Percentiles rank a stretch among this genome's conserved stretches.
These are phyloP conservation scores for Metopolophium dirhodum DNA, from an alignment of 1,140 invertebrate genomes.

Conservation along the genomic window DNA sequence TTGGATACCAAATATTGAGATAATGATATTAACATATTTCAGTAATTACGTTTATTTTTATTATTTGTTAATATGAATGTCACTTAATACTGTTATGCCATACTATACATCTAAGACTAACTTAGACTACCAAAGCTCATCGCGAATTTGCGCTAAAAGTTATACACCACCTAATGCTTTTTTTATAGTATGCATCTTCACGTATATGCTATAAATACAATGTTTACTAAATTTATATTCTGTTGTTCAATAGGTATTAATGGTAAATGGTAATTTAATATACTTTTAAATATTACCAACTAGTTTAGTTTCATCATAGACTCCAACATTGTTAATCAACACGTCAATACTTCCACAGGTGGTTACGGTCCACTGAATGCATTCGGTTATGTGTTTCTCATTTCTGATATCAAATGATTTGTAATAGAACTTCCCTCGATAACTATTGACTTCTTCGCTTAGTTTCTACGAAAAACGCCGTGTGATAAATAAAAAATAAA, in stretches of 20 bases:
- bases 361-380: background rate
- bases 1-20: no score
- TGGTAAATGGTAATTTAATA: background rate
- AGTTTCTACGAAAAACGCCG: background rate
- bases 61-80: no score
- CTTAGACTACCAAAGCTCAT: no score
- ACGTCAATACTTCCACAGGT: constrained; percentile 10
- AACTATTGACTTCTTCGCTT: background rate
- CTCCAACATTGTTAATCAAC: constrained; percentile 19
- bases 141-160: no score
- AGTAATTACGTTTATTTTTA: no score
- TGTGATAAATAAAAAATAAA: background rate
- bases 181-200: no score
- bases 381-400: constrained; percentile 23
- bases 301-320: constrained; percentile 11
- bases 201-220: no score
- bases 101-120: no score
- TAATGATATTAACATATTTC: no score
- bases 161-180: no score
- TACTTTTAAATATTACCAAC: background rate
- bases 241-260: background rate
- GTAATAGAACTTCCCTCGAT: background rate
- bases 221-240: no score
- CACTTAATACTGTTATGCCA: no score
- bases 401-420: constrained; percentile 34